These are phyloP conservation scores for Masticophis lateralis DNA, from an alignment of 2,797 vertebrate species.

Conservation along the genomic window DNA sequence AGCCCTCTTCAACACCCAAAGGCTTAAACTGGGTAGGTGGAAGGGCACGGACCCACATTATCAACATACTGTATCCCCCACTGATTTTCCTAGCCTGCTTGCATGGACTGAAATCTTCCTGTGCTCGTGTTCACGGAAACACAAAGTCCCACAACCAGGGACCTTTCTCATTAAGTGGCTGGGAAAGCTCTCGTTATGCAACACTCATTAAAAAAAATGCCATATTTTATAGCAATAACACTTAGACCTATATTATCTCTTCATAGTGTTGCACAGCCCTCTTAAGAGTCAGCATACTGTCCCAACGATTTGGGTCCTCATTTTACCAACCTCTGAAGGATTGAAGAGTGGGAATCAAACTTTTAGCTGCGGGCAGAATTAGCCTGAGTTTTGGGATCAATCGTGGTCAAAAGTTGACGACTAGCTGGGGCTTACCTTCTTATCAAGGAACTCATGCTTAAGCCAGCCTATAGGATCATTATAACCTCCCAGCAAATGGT, in stretches of 20 bases:
- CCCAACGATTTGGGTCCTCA: too few species aligned
- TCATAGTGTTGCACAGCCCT: too few species aligned
- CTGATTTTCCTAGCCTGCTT: not conserved
- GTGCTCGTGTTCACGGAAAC: not conserved
- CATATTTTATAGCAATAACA: not conserved
- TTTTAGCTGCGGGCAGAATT: too few species aligned
- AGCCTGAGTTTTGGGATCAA: too few species aligned
- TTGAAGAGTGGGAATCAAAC: too few species aligned
- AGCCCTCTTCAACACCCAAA: not conserved
- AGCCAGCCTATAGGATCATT: not conserved
- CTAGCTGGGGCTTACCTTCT: too few species aligned
- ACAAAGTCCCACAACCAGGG: not conserved
- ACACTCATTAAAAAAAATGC: not conserved
- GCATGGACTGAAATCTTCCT: not conserved
- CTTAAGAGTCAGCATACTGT: too few species aligned
- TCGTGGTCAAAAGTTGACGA: too few species aligned
- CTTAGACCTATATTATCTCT: too few species aligned
- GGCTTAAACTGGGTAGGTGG: not conserved
- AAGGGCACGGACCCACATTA: not conserved
- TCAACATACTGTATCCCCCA: not conserved
- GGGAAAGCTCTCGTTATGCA: not conserved
- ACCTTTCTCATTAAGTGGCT: not conserved
- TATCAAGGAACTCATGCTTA: not conserved
- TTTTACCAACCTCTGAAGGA: too few species aligned
- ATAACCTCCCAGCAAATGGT: not conserved